phyloP scores from a whole-genome alignment of 2,797 vertebrate species.

The Macropodus opercularis region DNA sequence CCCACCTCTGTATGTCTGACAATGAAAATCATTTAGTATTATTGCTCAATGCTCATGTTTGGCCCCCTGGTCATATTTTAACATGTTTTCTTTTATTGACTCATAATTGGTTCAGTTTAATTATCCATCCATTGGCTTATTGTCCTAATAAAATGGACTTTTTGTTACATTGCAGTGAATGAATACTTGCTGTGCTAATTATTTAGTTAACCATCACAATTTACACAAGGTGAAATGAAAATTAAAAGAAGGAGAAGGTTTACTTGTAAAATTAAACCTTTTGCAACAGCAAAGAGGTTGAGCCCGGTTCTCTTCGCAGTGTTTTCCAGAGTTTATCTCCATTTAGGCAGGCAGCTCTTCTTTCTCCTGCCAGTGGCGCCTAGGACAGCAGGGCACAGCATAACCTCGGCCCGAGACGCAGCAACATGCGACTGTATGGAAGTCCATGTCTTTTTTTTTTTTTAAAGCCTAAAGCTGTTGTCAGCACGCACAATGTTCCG shows the following conservation, averaged over 20 bases:
- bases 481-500: slow-evolving; percentile 69
- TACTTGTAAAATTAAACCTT: neutral
- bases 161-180: neutral
- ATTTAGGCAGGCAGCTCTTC: slow-evolving; percentile 13
- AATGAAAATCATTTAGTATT: no score
- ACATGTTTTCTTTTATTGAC: slow-evolving; percentile 8
- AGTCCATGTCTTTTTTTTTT: slow-evolving; percentile 51
- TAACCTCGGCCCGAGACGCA: slow-evolving; percentile 35
- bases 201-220: neutral
- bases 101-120: neutral
- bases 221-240: slow-evolving; percentile 8
- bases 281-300: slow-evolving; percentile 12
- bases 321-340: slow-evolving; percentile 15
- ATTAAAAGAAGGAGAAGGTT: neutral
- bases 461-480: slow-evolving; percentile 75
- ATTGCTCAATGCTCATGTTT: neutral
- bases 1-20: no score
- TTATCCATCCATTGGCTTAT: no score
- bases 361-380: slow-evolving; percentile 15
- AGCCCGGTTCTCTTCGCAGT: neutral
- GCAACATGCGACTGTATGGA: slow-evolving; percentile 36
- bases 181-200: slow-evolving; percentile 6
- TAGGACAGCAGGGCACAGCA: slow-evolving; percentile 31
- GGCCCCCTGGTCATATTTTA: neutral
- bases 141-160: neutral